These are phyloP conservation scores for Schizopygopsis malacanthus DNA, from an alignment of 2,797 vertebrate species.

Conservation along the genomic window DNA sequence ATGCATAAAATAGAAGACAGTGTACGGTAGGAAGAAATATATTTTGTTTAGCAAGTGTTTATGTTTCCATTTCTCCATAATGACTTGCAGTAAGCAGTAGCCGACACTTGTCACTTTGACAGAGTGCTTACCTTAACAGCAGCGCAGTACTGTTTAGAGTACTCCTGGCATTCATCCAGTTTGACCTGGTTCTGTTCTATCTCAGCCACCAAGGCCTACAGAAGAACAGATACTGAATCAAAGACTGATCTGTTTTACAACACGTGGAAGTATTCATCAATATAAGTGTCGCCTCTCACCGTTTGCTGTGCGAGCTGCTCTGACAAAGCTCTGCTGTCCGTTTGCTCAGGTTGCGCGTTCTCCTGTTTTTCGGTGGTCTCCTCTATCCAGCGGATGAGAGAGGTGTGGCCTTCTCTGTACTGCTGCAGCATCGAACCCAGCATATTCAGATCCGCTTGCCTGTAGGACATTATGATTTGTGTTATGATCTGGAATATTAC, in stretches of 20 bases:
- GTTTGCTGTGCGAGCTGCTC: constrained; percentile 96
- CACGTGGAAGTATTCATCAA: neutral
- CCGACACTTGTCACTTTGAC: neutral
- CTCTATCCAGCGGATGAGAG: constrained; percentile 92
- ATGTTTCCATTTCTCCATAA: neutral
- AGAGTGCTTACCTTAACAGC: constrained; percentile 86
- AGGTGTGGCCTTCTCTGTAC: constrained; percentile 87
- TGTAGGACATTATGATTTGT: constrained; percentile 61
- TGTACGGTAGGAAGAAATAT: neutral
- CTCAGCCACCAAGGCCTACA: constrained; percentile 92
- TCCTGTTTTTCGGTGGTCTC: constrained; percentile 92
- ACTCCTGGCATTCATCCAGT: constrained; percentile 93
- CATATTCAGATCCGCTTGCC: constrained; percentile 84
- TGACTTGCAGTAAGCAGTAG: constrained; percentile 21
- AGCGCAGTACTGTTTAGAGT: constrained; percentile 93
- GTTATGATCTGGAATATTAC: neutral
- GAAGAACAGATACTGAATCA: constrained; percentile 17
- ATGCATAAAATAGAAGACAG: constrained; percentile 19
- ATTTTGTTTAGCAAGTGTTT: constrained; percentile 1
- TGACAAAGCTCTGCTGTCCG: constrained; percentile 88
- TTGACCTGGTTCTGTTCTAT: constrained; percentile 95
- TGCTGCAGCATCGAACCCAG: constrained; percentile 87
- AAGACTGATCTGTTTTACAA: constrained; percentile 10
- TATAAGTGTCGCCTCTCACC: constrained; percentile 69
- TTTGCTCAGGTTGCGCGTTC: constrained; percentile 89